Evolutionary conservation across 2,797 vertebrate genomes (phyloP).

Genomic region (Mastacembelus armatus): DNA sequence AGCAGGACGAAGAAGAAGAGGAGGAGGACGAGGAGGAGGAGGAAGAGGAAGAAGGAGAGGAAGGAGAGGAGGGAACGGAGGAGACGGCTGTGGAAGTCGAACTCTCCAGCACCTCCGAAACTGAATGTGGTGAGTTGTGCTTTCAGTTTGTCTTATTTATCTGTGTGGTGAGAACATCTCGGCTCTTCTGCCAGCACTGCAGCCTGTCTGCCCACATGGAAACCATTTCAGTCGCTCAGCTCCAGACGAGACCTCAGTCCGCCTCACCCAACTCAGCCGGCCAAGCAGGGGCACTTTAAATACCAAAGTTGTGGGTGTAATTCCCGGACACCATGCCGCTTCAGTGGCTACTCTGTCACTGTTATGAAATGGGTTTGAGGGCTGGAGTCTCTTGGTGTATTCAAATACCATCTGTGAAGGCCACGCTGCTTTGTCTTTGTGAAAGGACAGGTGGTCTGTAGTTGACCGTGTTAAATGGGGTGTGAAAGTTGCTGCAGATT

Average conservation of each 20-base stretch:
- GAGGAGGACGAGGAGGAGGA: constrained; percentile 54
- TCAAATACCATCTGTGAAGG: constrained; percentile 25
- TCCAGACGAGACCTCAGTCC: constrained; percentile 58
- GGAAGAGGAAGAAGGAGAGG: constrained; percentile 51
- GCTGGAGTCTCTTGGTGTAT: constrained; percentile 16
- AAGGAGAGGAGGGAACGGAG: constrained; percentile 64
- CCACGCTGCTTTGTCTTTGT: neutral
- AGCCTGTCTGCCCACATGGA: constrained; percentile 37
- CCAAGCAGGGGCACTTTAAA: constrained; percentile 25
- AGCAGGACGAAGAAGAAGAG: constrained; percentile 38
- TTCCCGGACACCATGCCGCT: constrained; percentile 34
- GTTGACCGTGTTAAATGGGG: constrained; percentile 12
- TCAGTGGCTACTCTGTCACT: constrained; percentile 20
- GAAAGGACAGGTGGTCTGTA: neutral
- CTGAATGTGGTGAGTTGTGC: constrained; percentile 78
- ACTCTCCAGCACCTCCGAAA: constrained; percentile 78
- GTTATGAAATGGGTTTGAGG: constrained; percentile 29
- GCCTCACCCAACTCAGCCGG: constrained; percentile 7
- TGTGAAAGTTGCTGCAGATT: constrained; percentile 28
- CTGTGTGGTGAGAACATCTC: constrained; percentile 10
- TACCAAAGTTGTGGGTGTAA: constrained; percentile 34
- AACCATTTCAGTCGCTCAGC: constrained; percentile 32
- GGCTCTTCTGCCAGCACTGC: constrained; percentile 2
- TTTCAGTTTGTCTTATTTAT: constrained; percentile 1
- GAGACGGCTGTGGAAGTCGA: constrained; percentile 76